phyloP scores from a whole-genome alignment of 2,797 vertebrate species.

The Alauda arvensis region DNA sequence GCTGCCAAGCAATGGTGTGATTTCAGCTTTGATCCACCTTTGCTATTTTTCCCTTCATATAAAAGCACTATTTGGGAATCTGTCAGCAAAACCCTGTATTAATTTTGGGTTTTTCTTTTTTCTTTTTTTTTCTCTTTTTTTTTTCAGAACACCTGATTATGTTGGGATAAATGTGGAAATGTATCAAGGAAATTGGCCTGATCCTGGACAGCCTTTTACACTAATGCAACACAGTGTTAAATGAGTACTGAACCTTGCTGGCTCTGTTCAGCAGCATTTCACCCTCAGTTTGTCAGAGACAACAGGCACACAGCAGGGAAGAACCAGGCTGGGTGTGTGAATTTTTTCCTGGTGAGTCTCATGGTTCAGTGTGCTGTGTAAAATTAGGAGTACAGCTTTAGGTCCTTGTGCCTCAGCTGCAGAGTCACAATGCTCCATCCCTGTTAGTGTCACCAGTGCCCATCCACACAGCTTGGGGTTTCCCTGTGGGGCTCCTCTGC shows the following conservation, averaged over 20 bases:
- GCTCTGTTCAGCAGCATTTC: not conserved
- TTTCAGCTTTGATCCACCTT: not conserved
- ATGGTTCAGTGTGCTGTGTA: not conserved
- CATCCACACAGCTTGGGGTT: rapidly evolving
- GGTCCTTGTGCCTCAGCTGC: not conserved
- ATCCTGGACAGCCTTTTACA: not conserved
- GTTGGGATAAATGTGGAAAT: not conserved
- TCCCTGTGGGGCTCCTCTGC: not conserved
- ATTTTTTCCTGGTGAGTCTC: not conserved
- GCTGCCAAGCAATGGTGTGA: not conserved
- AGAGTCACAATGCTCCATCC: not conserved
- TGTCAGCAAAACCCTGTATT: not conserved
- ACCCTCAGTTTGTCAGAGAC: not conserved
- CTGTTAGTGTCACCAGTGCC: not conserved
- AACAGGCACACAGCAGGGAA: not conserved
- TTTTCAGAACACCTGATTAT: not conserved
- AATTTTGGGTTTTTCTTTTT: not conserved
- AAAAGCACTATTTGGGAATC: not conserved
- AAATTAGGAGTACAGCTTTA: not conserved
- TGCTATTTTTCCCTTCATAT: not conserved
- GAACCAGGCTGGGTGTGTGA: not conserved
- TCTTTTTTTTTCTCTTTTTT: not conserved
- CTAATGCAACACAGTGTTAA: not conserved
- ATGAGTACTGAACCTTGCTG: not conserved
- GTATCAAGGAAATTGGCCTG: not conserved